Conservation (phyloP, 2,113 vertebrate species). For the Onychostruthus taczanowskii region DNA sequence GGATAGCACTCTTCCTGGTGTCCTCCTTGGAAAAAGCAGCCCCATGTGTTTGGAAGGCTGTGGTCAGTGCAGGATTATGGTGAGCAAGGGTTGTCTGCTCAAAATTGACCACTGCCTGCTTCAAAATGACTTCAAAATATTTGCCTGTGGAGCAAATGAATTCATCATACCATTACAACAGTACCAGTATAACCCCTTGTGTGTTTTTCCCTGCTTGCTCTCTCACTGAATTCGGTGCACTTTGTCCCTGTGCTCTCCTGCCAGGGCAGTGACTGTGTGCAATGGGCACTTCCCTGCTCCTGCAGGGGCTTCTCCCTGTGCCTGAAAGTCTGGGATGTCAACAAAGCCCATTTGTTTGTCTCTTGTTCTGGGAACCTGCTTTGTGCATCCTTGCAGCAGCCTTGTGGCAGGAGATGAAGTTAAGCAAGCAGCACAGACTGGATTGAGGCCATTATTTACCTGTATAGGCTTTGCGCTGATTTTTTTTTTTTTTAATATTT, state of each 20-base stretch:
- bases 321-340: not conserved
- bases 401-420: not conserved
- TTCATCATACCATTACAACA: not conserved
- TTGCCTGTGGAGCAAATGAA: not conserved
- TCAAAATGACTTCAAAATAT: no score
- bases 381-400: not conserved
- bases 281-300: not conserved
- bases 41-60: not conserved
- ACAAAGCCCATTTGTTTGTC: not conserved
- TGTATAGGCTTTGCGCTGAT: not conserved
- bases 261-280: fast-evolving
- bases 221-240: not conserved
- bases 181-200: not conserved
- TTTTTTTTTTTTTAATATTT: not conserved
- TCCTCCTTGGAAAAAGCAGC: not conserved
- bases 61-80: not conserved
- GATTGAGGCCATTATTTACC: not conserved
- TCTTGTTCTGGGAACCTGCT: not conserved
- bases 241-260: not conserved
- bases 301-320: not conserved
- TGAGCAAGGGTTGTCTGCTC: not conserved
- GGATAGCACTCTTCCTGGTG: fast-evolving
- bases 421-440: fast-evolving
- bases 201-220: fast-evolving
- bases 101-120: not conserved